These are phyloP conservation scores for Xylocopa sonorina DNA, from an alignment of 1,140 invertebrate species.

Conservation along the genomic window DNA sequence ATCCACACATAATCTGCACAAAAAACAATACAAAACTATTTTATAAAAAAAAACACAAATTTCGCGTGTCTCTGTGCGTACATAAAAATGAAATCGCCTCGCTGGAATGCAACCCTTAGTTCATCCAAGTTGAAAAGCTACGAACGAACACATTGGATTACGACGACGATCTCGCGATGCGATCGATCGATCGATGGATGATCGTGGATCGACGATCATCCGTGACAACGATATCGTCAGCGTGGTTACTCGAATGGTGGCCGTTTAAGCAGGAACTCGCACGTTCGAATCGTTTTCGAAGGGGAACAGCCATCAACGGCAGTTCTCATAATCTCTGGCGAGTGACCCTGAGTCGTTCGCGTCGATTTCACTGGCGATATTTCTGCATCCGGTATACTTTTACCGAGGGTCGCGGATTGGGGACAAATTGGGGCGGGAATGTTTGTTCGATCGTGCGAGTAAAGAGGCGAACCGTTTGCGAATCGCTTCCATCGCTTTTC, in stretches of 20 bases:
- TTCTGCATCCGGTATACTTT: constrained; percentile 46
- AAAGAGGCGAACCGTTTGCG: not conserved
- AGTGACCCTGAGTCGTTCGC: constrained; percentile 57
- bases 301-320: constrained; percentile 32
- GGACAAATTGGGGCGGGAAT: not conserved
- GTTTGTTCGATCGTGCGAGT: not conserved
- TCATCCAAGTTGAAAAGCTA: not conserved
- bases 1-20: no score
- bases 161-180: not conserved
- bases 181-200: constrained; percentile 15
- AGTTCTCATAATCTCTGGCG: constrained; percentile 64
- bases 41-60: not conserved
- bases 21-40: no score
- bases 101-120: constrained; percentile 12
- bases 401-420: not conserved
- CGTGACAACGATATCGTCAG: constrained; percentile 10
- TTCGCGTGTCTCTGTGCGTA: no score
- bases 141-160: constrained; percentile 9
- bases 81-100: no score
- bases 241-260: no score
- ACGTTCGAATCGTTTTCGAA: constrained; percentile 44
- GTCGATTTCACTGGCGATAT: constrained; percentile 16
- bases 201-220: constrained; percentile 30
- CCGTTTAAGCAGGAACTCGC: constrained; percentile 52
- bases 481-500: not conserved